A percentile compares a stretch with the other conserved stretches of the same genome.
Evolutionary conservation across 2,888 invertebrate species (phyloP).

Genomic region (Eilema caniola): DNA sequence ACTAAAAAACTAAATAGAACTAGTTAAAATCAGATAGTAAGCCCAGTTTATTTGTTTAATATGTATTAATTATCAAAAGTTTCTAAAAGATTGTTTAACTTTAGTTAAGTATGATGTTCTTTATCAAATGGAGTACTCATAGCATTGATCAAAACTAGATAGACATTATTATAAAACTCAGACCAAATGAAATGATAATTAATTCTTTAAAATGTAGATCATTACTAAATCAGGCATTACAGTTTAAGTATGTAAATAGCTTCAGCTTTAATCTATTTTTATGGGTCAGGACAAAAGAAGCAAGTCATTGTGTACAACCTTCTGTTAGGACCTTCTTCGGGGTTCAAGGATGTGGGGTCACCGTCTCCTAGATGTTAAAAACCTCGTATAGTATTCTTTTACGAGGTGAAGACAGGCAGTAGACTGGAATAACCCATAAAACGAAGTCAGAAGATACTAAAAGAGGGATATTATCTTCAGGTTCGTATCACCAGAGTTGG

Average conservation of each 20-base stretch:
- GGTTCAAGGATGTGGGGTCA: slow-evolving; percentile 8
- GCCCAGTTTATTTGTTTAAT: too few relatives aligned
- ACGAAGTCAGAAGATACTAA: slow-evolving; percentile 20
- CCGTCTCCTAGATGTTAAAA: not conserved
- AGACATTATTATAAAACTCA: not conserved
- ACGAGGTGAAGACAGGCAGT: slow-evolving; percentile 25
- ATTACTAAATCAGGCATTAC: slow-evolving; percentile 19
- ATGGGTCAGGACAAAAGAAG: slow-evolving; percentile 38
- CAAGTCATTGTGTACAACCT: slow-evolving; percentile 39
- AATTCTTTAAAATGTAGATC: slow-evolving; percentile 9
- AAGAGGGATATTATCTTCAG: not conserved
- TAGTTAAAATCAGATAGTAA: too few relatives aligned
- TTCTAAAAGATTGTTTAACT: too few relatives aligned
- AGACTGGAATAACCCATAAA: slow-evolving; percentile 22
- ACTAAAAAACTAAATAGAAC: too few relatives aligned
- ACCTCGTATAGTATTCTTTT: not conserved
- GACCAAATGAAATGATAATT: slow-evolving; percentile 2
- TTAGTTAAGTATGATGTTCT: too few relatives aligned
- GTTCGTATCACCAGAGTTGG: slow-evolving; percentile 37
- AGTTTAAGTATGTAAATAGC: slow-evolving; percentile 25
- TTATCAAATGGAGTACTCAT: too few relatives aligned
- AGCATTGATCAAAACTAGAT: not conserved
- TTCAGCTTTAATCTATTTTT: not conserved
- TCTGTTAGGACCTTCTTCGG: not conserved
- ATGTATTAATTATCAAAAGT: too few relatives aligned